These are phyloP conservation scores for Notiomystis cincta DNA, from an alignment of 2,113 vertebrate genomes.

Conservation along the genomic window DNA sequence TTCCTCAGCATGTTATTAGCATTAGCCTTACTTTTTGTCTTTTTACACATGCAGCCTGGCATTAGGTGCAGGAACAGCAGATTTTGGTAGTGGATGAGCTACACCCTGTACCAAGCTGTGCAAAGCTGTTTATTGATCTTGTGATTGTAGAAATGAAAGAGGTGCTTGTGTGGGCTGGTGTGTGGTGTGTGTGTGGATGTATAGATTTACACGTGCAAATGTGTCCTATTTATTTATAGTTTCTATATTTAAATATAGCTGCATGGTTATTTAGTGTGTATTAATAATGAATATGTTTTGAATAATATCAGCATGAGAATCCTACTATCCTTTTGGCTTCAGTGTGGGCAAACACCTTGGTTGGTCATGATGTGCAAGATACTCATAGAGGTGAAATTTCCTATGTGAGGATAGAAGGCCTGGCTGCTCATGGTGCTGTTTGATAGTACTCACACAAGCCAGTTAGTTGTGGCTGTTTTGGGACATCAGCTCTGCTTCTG, in stretches of 20 bases:
- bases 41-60: accelerated
- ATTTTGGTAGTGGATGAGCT: not conserved
- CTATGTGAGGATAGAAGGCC: not conserved
- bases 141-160: not conserved
- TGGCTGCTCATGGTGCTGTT: not conserved
- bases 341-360: not conserved
- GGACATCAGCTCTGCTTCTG: not conserved
- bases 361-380: not conserved
- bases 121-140: slow-evolving; percentile 1
- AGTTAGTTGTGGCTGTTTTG: not conserved
- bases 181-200: not conserved
- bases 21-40: not conserved
- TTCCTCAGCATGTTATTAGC: not conserved
- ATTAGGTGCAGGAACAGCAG: not conserved
- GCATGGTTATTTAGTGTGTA: not conserved
- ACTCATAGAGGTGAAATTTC: not conserved
- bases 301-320: not conserved
- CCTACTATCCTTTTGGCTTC: not conserved
- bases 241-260: not conserved
- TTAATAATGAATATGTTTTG: not conserved
- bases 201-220: not conserved
- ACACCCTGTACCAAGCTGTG: not conserved
- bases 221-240: not conserved
- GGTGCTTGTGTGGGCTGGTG: not conserved
- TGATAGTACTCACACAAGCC: not conserved